These are phyloP conservation scores for Calliphora vicina DNA, from an alignment of 1,140 invertebrate species.

Conservation along the genomic window DNA sequence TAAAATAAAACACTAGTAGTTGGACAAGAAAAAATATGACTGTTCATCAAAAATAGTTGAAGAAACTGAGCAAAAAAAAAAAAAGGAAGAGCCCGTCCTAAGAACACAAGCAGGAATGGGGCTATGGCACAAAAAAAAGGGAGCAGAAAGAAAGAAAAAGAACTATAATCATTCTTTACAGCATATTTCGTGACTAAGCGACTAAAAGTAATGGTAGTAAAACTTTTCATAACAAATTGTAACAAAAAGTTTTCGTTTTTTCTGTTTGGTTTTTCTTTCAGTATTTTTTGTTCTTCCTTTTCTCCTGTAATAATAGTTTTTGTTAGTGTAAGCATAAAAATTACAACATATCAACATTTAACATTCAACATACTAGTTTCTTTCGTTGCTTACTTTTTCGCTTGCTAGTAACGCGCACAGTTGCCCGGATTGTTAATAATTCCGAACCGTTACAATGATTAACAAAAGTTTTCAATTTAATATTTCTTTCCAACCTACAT, in stretches of 20 bases:
- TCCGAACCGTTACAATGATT: neutral
- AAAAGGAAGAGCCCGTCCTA: neutral
- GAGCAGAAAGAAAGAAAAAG: slow-evolving; percentile 13
- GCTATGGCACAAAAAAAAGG: neutral
- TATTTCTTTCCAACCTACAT: no score
- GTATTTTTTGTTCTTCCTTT: neutral
- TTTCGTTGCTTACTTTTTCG: neutral
- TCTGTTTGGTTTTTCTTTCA: neutral
- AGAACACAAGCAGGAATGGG: neutral
- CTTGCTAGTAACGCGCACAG: neutral
- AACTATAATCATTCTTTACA: slow-evolving; percentile 28
- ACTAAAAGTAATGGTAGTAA: slow-evolving; percentile 10
- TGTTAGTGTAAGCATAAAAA: neutral
- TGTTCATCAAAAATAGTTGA: slow-evolving; percentile 15
- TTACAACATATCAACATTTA: neutral
- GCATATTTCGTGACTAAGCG: slow-evolving; percentile 30
- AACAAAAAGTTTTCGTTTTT: neutral
- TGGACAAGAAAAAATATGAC: slow-evolving; percentile 23
- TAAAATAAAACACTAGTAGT: neutral
- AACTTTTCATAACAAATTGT: slow-evolving; percentile 12
- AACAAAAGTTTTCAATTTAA: neutral
- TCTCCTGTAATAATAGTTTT: neutral
- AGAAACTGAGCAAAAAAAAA: neutral
- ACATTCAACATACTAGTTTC: neutral
- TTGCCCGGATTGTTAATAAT: neutral